Evolutionary conservation across 2,888 invertebrate genomes (phyloP), one percentile per base, ranked within the genome.

Genomic region (Tipula vernalis): DNA sequence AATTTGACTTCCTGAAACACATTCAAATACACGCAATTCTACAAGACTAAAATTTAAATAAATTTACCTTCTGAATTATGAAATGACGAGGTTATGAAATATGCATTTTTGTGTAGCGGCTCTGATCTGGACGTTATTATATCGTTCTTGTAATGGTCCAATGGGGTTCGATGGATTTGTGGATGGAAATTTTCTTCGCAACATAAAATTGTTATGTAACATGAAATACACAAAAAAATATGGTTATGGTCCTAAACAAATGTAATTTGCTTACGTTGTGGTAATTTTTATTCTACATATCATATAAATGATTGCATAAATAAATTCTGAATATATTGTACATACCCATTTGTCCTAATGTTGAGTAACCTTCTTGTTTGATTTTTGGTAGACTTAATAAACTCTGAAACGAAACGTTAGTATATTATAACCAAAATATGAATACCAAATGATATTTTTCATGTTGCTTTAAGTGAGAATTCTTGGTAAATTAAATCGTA

Each of bases 311-410:
- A 0, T 1, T 39, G 3, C 10, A 15, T 57, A 13, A 0, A 13
- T 28, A 41, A 41, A 41, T 5, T 51, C 8, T 57, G 51, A 57
- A 57, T 71, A 71, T 71, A 71, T 8, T 39, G 83, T 87, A 87
- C 87, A 86, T 87, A 87, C 87, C 87, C 83, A 87, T 86, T 86
- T 87, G 87, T 51, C 87, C 87, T 51, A 87, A 51, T 84, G 83
- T 36, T 42, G 86, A 83, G 51, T 87, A 87, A 51, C 83, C 18
- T 86, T 87, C 87, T 86, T 87, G 87, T 86, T 87, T 87, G 83
- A 87, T 87, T 86, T 87, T 87, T n/a, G 86, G 86, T 86, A 87
- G 86, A 3, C 86, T 39, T 44, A 87, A 41, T n/a, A 87, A 36
- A 18, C 87, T 86, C 87, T 87, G 86, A 18, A 84, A 86, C 36